Base-by-base conservation (phyloP, 2,888 invertebrate species). In the Cryptocheilus praepositus region DNA sequence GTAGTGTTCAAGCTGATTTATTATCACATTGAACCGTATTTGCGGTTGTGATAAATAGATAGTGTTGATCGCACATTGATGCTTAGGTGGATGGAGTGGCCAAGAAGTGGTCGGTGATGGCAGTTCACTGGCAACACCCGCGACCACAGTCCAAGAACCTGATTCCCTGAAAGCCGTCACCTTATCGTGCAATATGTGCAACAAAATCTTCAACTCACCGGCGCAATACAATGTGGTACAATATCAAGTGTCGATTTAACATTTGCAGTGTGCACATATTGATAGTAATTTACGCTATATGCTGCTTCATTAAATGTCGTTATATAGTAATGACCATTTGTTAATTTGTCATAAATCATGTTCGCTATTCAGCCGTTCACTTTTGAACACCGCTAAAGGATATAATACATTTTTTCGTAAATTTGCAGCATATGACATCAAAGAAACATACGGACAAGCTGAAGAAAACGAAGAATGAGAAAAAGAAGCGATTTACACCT, bases 31-130 rank as follows among this genome's bases (percentile, higher is more conserved):
- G 79, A 70, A 83, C 81, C 81, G 77, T 79, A 62, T 66, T 61
- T 72, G 82, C 83, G 83, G 84, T 83, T 88, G 89, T 88, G 89
- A 89, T 89, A 89, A 82, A 89, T 89, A 89, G 89, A 89, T 89
- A 89, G 89, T 88, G 86, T 89, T 89, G 89, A 89, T 89, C 86
- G 82, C 83, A 87, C 88, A 88, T 88, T 88, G 83, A 87, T 88
- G 88, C 88, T 85, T 86, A 88, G 88, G 88, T 88, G 86, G 78
- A 64, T 83, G 85, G 85, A 61, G 52, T 66, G 72, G 64, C 67
- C 69, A 76, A 65, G 76, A 74, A 59, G 64, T 83, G 77, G 78
- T 74, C 67, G 72, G 73, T 52, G 75, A 77, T 67, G 69, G 77
- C 55, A 67, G 65, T 57, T 59, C 76, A 15, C 25, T 77, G 63